Evolutionary conservation across 2,888 invertebrate species (phyloP), one percentile per base, ranked within the genome.

Genomic region (Agrotis exclamationis): DNA sequence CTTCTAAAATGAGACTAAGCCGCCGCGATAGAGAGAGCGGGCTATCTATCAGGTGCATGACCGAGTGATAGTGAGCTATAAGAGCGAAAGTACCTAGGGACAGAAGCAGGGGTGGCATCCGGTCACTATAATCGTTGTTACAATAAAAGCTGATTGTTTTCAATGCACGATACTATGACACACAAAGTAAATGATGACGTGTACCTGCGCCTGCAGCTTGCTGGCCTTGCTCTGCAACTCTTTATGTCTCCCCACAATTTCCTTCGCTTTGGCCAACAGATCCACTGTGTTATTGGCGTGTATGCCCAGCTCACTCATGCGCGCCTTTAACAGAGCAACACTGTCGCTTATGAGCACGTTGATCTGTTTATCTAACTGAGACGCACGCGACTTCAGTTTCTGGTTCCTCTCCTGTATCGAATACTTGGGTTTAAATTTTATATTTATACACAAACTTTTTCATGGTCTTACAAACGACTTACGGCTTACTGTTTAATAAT

Each of bases 291-390:
- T 98, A 68, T 97, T 98, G 22, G 98, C 98, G 93, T 98, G 98
- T 77, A 99, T 99, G 76, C 98, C 99, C 84, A 99, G 96, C 95
- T 99, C 99, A 86, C 97, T 98, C 98, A 99, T 98, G 78, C 99
- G 97, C 57, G 98, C 98, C 92, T 99, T 98, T 53, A 99, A 96
- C 83, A 99, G 95, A 44, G 98, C 98, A 20, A 99, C 98, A 89
- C 99, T 99, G 92, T 99, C 99, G 87, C 98, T 98, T 82, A 99
- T 99, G 79, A 99, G 96, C 74, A 98, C 98, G 91, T 98, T 98
- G 79, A 99, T 99, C 96, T 99, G 99, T 91, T 99, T 99, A 89
- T 99, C 99, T 85, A 99, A 95, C 92, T 99, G 98, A n/a, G 98
- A 98, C 56, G 98, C 98, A 71, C 99, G 97, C 70, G 97, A 98